Percentiles rank a stretch among this genome's conserved stretches.
Conservation (phyloP, 2,888 invertebrate genomes). For the Balanococcus diminutus region DNA sequence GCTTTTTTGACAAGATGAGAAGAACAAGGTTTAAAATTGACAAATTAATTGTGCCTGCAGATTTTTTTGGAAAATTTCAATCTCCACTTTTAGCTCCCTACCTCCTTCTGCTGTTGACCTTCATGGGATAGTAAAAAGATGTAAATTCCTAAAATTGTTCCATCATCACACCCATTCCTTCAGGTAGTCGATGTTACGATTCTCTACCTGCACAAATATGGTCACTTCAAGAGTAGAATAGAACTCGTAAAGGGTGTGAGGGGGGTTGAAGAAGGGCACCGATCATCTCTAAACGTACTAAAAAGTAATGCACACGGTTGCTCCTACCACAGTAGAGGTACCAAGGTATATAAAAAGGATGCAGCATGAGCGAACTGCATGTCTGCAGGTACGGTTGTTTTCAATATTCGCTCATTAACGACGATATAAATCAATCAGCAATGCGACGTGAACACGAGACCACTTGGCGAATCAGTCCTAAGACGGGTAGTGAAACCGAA, state of each 20-base stretch:
- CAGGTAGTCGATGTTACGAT: not conserved
- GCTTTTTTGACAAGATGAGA: no score
- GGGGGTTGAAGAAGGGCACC: not conserved
- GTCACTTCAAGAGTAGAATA: not conserved
- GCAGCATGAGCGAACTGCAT: not conserved
- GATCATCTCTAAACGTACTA: not conserved
- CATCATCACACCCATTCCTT: not conserved
- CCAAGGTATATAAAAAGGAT: not conserved
- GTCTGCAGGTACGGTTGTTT: conserved; percentile 22
- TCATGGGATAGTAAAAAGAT: no score
- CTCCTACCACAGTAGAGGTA: not conserved
- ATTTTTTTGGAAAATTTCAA: no score
- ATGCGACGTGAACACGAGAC: not conserved
- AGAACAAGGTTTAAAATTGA: no score
- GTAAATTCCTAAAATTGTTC: no score
- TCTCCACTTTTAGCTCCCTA: no score
- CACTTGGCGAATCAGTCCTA: conserved; percentile 1
- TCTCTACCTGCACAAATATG: not conserved
- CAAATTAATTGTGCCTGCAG: no score
- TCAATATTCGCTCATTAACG: conserved; percentile 52
- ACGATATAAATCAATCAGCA: conserved; percentile 50
- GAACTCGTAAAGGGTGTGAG: not conserved
- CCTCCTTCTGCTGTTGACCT: no score
- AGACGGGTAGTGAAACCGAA: conserved; percentile 23
- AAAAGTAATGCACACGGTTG: not conserved